Evolutionary conservation across 2,797 vertebrate genomes (phyloP), one percentile per base, ranked within the genome.

Genomic region (Austrolebias charrua): DNA sequence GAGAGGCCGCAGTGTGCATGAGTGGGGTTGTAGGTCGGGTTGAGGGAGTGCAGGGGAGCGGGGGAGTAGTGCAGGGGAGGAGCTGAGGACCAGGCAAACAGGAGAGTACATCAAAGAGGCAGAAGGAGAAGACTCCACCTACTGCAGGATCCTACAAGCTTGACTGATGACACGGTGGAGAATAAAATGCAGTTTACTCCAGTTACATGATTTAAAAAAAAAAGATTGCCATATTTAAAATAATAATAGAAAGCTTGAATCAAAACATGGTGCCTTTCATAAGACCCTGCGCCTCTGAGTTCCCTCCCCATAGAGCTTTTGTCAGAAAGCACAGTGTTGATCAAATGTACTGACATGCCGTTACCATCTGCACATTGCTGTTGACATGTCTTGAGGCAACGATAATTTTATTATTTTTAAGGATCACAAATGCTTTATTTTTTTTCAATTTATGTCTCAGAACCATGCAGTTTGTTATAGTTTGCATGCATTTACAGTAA

Each of bases 1-100:
- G 92, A 89, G 89, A 89, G 88, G 75, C 83, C 66, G 88, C 83
- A 89, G 88, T 88, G 79, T 90, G 82, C 87, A 86, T 91, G 82
- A 92, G 83, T 83, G 82, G 84, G 87, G 66, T 80, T 86, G 83
- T 80, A 90, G 80, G 78, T 76, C 79, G 86, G 82, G 83, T 84
- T 83, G 76, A 84, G 88, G 85, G 79, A 82, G 82, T 86, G 83
- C 81, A 88, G 81, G 79, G 82, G 78, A 50, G 33, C 33, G 10
- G 33, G 33, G 33, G 33, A 81, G 79, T 86, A 90, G 86, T 86
- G 87, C 82, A 83, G 80, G 83, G 80, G 79, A 88, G 75, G 86
- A 82, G 82, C 83, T 81, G 83, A 86, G 80, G 81, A 87, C 79
- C 86, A 87, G 85, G 88, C 86, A 90, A 88, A 86, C 71, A 82